Percentiles rank a stretch among this genome's conserved stretches.
These are phyloP conservation scores for Artibeus lituratus DNA, from an alignment of 2,797 vertebrate species.

Conservation along the genomic window DNA sequence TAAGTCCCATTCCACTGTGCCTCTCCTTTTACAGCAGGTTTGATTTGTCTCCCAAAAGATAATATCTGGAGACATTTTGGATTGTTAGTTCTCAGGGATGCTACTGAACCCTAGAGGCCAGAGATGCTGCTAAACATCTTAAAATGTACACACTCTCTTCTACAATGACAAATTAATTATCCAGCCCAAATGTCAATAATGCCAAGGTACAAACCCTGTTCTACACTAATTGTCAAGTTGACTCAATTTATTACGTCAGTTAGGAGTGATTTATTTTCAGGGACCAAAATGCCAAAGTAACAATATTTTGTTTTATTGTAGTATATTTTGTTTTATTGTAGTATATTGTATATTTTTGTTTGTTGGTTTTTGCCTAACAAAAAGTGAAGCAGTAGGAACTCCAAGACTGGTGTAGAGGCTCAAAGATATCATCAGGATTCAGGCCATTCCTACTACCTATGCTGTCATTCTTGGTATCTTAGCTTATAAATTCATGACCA, in stretches of 20 bases:
- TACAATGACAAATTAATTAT: slow-evolving; percentile 13
- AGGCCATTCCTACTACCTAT: background rate
- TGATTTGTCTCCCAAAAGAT: background rate
- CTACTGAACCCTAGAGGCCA: background rate
- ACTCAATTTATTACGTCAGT: background rate
- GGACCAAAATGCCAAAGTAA: background rate
- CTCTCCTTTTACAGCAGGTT: background rate
- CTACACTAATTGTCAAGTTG: background rate
- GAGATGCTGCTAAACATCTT: background rate
- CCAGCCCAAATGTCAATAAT: background rate
- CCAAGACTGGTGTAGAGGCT: background rate
- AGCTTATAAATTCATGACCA: background rate
- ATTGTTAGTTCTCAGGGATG: background rate
- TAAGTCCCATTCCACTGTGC: background rate
- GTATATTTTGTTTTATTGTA: background rate
- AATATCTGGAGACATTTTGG: background rate
- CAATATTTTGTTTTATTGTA: background rate
- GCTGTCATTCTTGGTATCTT: background rate
- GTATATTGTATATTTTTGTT: background rate
- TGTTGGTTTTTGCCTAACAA: background rate
- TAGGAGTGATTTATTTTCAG: background rate
- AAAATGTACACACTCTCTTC: background rate
- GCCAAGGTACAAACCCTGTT: background rate
- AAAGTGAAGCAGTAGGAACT: background rate
- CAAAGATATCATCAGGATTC: background rate